Evolutionary conservation across 1,140 invertebrate species (phyloP).

Genomic region (Cotesia chilonis): DNA sequence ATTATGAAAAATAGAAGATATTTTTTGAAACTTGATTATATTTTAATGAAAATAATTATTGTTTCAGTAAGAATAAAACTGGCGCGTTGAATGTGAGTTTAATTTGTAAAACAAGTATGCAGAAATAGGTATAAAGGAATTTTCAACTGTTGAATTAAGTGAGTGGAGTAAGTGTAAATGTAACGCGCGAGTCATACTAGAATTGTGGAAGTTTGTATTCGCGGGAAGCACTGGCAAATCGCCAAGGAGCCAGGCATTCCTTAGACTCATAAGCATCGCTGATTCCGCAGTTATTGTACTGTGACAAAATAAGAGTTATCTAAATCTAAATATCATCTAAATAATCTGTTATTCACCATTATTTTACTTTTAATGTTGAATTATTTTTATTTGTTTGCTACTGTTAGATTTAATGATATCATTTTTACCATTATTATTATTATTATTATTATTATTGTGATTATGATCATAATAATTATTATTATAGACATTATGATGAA

Average conservation of each 20-base stretch:
- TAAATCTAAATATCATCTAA: neutral
- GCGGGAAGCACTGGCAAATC: conserved; percentile 32
- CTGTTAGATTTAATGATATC: too few species aligned
- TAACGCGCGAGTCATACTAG: conserved; percentile 2
- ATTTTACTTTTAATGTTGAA: neutral
- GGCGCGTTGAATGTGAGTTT: neutral
- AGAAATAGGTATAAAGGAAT: neutral
- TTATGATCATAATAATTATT: too few species aligned
- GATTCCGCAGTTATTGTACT: conserved; percentile 36
- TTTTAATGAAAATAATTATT: too few species aligned
- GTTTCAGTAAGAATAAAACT: neutral
- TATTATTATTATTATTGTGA: too few species aligned
- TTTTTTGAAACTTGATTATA: too few species aligned
- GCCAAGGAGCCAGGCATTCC: conserved; percentile 34
- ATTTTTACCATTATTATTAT: too few species aligned
- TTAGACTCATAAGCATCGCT: conserved; percentile 32
- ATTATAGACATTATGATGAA: too few species aligned
- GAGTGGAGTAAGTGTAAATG: conserved; percentile 9
- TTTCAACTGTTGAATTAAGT: conserved; percentile 6
- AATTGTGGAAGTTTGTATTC: conserved; percentile 26
- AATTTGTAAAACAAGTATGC: neutral
- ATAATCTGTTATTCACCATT: neutral
- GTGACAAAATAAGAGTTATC: conserved; percentile 18
- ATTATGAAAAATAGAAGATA: too few species aligned
- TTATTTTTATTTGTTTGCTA: neutral